Evolutionary conservation across 2,797 vertebrate genomes (phyloP).

Genomic region (Pseudocheirus occidentalis): DNA sequence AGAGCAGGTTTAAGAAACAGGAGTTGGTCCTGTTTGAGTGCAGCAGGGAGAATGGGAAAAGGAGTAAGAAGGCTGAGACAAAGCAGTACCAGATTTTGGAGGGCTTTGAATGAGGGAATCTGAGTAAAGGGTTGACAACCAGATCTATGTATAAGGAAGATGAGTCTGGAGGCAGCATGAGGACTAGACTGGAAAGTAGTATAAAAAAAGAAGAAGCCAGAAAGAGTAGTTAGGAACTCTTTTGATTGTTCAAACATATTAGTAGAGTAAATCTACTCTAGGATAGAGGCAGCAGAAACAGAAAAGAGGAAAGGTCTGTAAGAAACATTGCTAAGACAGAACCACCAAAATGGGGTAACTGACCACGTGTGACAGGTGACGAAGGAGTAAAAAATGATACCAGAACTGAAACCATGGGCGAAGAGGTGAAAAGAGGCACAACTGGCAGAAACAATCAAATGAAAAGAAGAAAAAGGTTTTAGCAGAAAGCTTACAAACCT

Average conservation of each 20-base stretch:
- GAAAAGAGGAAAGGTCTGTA: neutral
- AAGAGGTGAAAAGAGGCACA: neutral
- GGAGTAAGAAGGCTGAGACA: neutral
- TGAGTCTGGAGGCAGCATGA: neutral
- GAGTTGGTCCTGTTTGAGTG: neutral
- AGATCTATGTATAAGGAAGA: neutral
- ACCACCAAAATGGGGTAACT: neutral
- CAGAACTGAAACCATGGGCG: neutral
- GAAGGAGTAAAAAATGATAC: neutral
- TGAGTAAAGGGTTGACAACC: neutral
- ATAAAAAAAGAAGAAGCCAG: neutral
- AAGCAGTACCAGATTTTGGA: neutral
- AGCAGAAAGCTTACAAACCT: neutral
- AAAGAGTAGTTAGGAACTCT: neutral
- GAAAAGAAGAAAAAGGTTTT: neutral
- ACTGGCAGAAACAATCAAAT: neutral
- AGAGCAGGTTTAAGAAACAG: neutral
- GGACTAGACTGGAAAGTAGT: neutral
- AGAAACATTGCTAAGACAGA: neutral
- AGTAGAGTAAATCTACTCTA: neutral
- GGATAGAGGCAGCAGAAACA: neutral
- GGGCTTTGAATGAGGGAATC: neutral
- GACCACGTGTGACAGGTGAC: neutral
- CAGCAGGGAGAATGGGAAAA: neutral
- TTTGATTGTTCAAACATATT: neutral